Evolutionary conservation across 1,140 invertebrate genomes (phyloP), one percentile per base, ranked within the genome.

Genomic region (Drosophila ananassae): DNA sequence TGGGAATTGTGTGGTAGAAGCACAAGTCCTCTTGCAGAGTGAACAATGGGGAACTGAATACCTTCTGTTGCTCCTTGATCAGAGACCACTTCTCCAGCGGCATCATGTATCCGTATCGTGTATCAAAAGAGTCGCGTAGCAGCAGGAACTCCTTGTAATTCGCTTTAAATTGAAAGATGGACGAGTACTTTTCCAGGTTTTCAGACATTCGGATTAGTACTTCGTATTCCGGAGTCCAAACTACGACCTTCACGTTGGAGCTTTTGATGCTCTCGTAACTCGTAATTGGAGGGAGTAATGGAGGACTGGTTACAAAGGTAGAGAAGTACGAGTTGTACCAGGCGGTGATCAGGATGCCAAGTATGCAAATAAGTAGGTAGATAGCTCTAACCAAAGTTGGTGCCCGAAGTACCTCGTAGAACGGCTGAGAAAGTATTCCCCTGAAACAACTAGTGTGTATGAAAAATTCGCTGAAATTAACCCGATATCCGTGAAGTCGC

Each of bases 291-390:
- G 69, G 48, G 0, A 51, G 39, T 1, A 50, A 60, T 1, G 78
- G 89, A 0, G 64, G 47, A 47, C 76, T 89, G 2, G 80, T 91
- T 24, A 85, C 71, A 58, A 82, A 91, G 5, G 89, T 71, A 3
- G 89, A 80, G 25, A 78, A 90, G 37, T 79, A 85, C 0, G 83
- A 74, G 51, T 89, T 90, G 34, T 90, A 91, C 63, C 73, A 79
- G 2, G 80, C 68, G 24, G 80, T 85, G 5, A 89, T 44, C 6
- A 89, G 17, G 1, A 91, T 74, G 6, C 89, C 89, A 2, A 90
- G 39, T 2, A 89, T 9, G 25, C 77, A 84, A 12, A 90, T 89
- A 32, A 68, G 21, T 13, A 90, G 7, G 8, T 90, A 90, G 2
- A 90, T 82, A 21, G 58, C 61, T 1, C 69, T 61, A 7, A 90